Conservation (phyloP, 2,888 invertebrate genomes). For the Apocheima hispidaria region DNA sequence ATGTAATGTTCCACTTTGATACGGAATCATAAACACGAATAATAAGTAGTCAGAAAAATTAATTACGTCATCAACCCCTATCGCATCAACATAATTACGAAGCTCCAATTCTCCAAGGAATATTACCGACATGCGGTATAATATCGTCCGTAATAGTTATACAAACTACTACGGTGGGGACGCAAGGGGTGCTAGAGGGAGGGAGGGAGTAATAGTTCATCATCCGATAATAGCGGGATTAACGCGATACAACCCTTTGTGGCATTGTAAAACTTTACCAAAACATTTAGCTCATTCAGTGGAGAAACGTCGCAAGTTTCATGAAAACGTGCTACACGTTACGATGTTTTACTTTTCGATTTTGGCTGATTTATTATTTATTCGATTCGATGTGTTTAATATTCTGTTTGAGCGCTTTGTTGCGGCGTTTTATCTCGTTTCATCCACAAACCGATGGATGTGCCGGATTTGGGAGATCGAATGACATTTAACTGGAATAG, state of each 20-base stretch:
- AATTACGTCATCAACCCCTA: conserved; percentile 53
- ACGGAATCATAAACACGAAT: no score
- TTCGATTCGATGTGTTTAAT: conserved; percentile 31
- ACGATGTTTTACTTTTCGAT: conserved; percentile 4
- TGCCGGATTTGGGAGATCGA: conserved; percentile 36
- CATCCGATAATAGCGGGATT: conserved; percentile 81
- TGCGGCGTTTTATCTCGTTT: conserved; percentile 30
- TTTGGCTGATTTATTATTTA: conserved; percentile 30
- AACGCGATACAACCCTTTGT: conserved; percentile 81
- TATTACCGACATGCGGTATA: conserved; percentile 72
- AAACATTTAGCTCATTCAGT: conserved; percentile 63
- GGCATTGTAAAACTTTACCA: conserved; percentile 73
- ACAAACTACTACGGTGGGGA: conserved; percentile 44
- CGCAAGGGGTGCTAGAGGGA: conserved; percentile 26
- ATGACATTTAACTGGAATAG: conserved; percentile 28
- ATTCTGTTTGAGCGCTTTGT: conserved; percentile 33
- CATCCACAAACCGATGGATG: conserved; percentile 30
- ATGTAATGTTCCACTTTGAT: no score
- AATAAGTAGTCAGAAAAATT: neutral
- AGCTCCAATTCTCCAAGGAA: conserved; percentile 57
- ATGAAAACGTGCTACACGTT: conserved; percentile 1
- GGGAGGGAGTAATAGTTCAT: conserved; percentile 62
- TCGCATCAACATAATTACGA: conserved; percentile 48
- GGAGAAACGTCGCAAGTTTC: conserved; percentile 12
- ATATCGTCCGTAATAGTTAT: conserved; percentile 61